Evolutionary conservation across 2,888 invertebrate species (phyloP).

Genomic region (Gibbula magus): DNA sequence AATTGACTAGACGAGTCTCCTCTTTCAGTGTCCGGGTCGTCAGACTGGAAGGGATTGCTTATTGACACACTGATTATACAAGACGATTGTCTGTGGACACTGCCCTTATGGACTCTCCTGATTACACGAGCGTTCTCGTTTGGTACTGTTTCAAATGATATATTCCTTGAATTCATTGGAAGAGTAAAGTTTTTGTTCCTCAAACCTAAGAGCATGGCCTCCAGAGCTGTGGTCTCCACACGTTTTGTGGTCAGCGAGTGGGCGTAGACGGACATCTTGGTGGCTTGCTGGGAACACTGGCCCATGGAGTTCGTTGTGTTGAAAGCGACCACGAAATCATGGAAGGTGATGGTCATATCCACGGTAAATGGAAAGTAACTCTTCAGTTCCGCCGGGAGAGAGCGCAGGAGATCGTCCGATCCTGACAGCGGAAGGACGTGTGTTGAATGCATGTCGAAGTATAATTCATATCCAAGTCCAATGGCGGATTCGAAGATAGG

Average conservation of each 20-base stretch:
- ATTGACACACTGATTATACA: constrained; percentile 36
- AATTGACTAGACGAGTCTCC: background rate
- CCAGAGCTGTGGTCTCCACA: constrained; percentile 19
- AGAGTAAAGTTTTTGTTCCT: constrained; percentile 25
- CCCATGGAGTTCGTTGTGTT: constrained; percentile 36
- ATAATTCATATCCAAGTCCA: constrained; percentile 34
- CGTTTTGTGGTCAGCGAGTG: constrained; percentile 9
- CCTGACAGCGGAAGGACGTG: constrained; percentile 24
- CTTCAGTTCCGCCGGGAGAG: constrained; percentile 35
- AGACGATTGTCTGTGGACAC: background rate
- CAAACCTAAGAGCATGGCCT: constrained; percentile 25
- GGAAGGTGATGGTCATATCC: background rate
- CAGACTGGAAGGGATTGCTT: background rate
- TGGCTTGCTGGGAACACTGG: constrained; percentile 30
- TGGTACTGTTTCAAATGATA: constrained; percentile 26
- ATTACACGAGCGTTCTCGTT: background rate
- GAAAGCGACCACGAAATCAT: constrained; percentile 39
- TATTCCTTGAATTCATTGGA: background rate
- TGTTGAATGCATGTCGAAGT: constrained; percentile 28
- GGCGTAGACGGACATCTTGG: constrained; percentile 31
- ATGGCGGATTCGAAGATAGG: constrained; percentile 29
- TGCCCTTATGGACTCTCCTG: background rate
- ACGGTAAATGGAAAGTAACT: constrained; percentile 14
- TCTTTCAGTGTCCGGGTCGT: background rate
- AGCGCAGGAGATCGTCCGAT: constrained; percentile 33